Conservation (phyloP, 2,888 invertebrate genomes). For the Nematopogon swammerdamellus region DNA sequence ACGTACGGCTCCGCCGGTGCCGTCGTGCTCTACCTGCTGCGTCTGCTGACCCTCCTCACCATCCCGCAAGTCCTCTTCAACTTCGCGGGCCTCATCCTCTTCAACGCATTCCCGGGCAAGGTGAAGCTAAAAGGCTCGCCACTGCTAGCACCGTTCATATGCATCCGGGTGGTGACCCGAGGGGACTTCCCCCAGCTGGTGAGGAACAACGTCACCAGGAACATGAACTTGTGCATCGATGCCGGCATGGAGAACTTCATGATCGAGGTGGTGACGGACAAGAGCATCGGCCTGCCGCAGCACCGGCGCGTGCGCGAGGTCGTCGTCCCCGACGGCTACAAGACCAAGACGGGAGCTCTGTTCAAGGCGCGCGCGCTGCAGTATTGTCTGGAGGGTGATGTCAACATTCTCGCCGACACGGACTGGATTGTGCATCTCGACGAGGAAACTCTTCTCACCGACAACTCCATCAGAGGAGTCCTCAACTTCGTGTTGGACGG, state of each 20-base stretch:
- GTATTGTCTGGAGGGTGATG: slow-evolving; percentile 89
- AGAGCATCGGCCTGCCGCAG: slow-evolving; percentile 70
- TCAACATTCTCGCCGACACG: slow-evolving; percentile 79
- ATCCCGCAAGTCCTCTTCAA: slow-evolving; percentile 88
- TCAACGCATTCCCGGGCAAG: slow-evolving; percentile 94
- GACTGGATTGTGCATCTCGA: slow-evolving; percentile 98
- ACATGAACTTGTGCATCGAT: slow-evolving; percentile 83
- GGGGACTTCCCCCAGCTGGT: slow-evolving; percentile 93
- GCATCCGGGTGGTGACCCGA: slow-evolving; percentile 89
- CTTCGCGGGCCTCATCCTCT: slow-evolving; percentile 81
- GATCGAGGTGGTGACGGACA: slow-evolving; percentile 95
- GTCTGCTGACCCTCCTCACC: slow-evolving; percentile 79
- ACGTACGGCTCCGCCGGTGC: slow-evolving; percentile 77
- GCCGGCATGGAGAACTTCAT: slow-evolving; percentile 93
- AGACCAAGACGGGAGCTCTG: slow-evolving; percentile 86
- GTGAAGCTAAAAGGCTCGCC: slow-evolving; percentile 87
- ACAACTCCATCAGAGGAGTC: slow-evolving; percentile 86
- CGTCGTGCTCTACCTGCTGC: slow-evolving; percentile 69
- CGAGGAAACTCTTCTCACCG: slow-evolving; percentile 93
- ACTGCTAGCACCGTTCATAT: slow-evolving; percentile 88
- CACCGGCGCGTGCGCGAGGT: slow-evolving; percentile 82
- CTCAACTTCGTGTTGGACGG: slow-evolving; percentile 94
- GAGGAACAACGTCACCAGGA: slow-evolving; percentile 78
- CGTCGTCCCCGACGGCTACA: slow-evolving; percentile 83
- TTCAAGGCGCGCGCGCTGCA: slow-evolving; percentile 95